A percentile compares a stretch with the other conserved stretches of the same genome.
Evolutionary conservation across 2,113 vertebrate genomes (phyloP).

Genomic region (Cygnus atratus): DNA sequence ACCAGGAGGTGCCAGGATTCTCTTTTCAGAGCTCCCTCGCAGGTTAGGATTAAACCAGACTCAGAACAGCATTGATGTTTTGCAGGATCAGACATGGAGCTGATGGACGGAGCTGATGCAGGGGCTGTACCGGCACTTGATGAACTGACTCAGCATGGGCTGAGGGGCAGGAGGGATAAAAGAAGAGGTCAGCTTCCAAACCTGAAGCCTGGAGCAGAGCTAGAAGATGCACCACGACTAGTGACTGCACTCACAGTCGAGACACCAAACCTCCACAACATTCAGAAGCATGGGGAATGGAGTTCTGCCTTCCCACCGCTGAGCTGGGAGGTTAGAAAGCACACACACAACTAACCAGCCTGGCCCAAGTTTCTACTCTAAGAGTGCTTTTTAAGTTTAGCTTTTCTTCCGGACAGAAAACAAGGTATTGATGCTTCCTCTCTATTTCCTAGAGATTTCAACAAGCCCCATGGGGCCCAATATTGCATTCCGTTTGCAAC

Average conservation of each 20-base stretch:
- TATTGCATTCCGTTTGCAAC: background rate
- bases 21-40: background rate
- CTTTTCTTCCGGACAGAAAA: background rate
- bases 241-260: background rate
- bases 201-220: background rate
- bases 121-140: no score
- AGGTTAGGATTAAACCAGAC: background rate
- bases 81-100: background rate
- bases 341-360: background rate
- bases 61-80: rapidly evolving
- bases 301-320: background rate
- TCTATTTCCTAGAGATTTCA: background rate
- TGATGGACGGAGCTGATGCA: background rate
- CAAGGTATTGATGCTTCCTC: background rate
- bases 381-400: background rate
- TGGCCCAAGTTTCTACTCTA: background rate
- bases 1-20: background rate
- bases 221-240: background rate
- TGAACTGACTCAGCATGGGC: background rate
- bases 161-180: background rate
- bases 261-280: background rate
- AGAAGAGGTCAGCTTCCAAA: background rate
- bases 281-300: background rate
- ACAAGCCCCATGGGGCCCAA: background rate
- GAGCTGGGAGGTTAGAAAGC: background rate